Conservation (phyloP, 2,113 vertebrate species). For the Marmota monax region DNA sequence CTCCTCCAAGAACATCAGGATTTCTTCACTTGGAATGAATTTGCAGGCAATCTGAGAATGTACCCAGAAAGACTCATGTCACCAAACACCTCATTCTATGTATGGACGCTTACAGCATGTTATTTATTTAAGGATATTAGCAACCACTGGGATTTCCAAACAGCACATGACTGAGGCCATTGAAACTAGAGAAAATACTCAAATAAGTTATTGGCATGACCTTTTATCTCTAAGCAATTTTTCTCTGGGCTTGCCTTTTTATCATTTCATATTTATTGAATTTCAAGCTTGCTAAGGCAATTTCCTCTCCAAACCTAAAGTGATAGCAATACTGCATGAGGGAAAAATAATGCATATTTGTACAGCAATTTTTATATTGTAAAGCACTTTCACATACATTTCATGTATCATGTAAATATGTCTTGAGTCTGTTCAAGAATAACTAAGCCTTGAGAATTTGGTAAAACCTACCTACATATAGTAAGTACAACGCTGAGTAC, state of each 20-base stretch:
- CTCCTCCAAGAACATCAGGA: conserved; percentile 76
- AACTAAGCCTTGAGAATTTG: conserved; percentile 20
- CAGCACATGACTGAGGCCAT: not conserved
- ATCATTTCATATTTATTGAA: conserved; percentile 28
- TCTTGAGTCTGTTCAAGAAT: not conserved
- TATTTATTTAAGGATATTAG: not conserved
- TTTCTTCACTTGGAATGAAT: conserved; percentile 77
- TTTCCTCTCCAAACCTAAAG: not conserved
- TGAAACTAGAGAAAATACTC: not conserved
- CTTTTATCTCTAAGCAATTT: not conserved
- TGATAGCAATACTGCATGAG: not conserved
- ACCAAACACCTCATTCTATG: not conserved
- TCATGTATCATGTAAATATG: not conserved
- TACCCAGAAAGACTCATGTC: not conserved
- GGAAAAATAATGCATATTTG: not conserved
- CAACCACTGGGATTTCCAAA: not conserved
- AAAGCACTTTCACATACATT: not conserved
- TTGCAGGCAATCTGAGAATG: conserved; percentile 75
- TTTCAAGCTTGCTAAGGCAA: not conserved
- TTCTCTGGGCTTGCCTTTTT: not conserved
- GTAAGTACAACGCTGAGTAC: not conserved
- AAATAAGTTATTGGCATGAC: not conserved
- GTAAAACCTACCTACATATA: not conserved
- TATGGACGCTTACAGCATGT: not conserved
- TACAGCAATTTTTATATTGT: not conserved